Evolutionary conservation across 1,140 invertebrate genomes (phyloP), one percentile per base, ranked within the genome.

Genomic region (Dendroctonus valens): DNA sequence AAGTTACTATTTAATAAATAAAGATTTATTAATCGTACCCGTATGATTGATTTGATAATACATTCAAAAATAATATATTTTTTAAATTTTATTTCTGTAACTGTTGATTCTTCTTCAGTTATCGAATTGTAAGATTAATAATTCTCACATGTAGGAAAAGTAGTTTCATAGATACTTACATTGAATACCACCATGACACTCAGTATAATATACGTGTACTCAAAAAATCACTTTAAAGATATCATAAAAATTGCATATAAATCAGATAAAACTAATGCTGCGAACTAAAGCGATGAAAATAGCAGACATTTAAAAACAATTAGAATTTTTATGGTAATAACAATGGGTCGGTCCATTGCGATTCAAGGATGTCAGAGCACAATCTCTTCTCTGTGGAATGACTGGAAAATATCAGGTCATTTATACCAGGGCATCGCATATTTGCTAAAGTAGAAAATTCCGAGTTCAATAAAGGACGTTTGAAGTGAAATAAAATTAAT

Each of bases 261-360:
- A 46, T 46, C 42, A 46, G 12, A 46, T 46, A 46, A 46, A 12
- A 46, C 12, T 46, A 46, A 11, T 46, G 42, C 12, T 46, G 12
- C 4, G 8, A 46, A 46, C 12, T 46, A 11, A 12, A 46, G 42
- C 42, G 42, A 11, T 46, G 42, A 12, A 46, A 46, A 26, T 26
- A 9, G 42, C 12, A 67, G 51, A 54, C 58, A 67, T 67, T 67
- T 55, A 59, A 59, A 53, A 54, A 59, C 67, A 64, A 68, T 68
- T 68, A 68, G 26, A 50, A 68, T 68, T 68, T 68, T 64, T 62
- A 68, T 59, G 52, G 46, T 59, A 59, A 54, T 68, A 64, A 68
- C 67, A 68, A 68, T 68, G 49, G 60, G 49, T 53, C 50, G 59
- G 50, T 53, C 48, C 38, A 51, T 40, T 15, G 54, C 52, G 48